A percentile compares a stretch with the other conserved stretches of the same genome.
Evolutionary conservation across 2,888 invertebrate species (phyloP).

Genomic region (Lacanobia oleracea): DNA sequence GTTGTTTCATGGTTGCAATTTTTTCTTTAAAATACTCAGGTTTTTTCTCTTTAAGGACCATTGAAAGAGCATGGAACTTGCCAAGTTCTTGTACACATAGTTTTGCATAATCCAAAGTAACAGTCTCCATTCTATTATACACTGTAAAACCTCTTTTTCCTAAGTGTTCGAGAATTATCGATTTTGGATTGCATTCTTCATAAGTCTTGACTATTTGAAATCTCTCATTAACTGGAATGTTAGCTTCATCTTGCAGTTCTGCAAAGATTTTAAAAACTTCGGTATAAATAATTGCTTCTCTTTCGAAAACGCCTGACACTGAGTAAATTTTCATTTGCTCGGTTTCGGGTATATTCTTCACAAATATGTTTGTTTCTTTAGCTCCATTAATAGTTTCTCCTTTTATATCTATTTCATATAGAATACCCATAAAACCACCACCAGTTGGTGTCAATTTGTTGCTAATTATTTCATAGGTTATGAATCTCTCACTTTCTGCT

Average conservation of each 20-base stretch:
- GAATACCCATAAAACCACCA: constrained; percentile 72
- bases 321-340: constrained; percentile 70
- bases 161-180: constrained; percentile 78
- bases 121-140: constrained; percentile 70
- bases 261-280: constrained; percentile 71
- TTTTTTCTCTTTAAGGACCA: constrained; percentile 69
- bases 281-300: constrained; percentile 75
- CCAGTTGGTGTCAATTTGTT: constrained; percentile 69
- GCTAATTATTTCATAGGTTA: constrained; percentile 57
- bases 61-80: constrained; percentile 76
- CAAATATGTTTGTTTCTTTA: constrained; percentile 73
- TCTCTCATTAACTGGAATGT: constrained; percentile 71
- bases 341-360: constrained; percentile 73
- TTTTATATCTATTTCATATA: constrained; percentile 73
- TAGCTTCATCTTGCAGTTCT: constrained; percentile 71
- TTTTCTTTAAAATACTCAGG: constrained; percentile 71
- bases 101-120: constrained; percentile 71
- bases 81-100: constrained; percentile 73
- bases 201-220: constrained; percentile 72
- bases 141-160: constrained; percentile 71
- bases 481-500: constrained; percentile 65
- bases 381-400: constrained; percentile 63
- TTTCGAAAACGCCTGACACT: constrained; percentile 69
- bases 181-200: constrained; percentile 68
- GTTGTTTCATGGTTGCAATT: constrained; percentile 47